Percentiles rank a stretch among this genome's conserved stretches.
These are phyloP conservation scores for Alaudala cheleensis DNA, from an alignment of 2,113 vertebrate genomes.

Conservation along the genomic window DNA sequence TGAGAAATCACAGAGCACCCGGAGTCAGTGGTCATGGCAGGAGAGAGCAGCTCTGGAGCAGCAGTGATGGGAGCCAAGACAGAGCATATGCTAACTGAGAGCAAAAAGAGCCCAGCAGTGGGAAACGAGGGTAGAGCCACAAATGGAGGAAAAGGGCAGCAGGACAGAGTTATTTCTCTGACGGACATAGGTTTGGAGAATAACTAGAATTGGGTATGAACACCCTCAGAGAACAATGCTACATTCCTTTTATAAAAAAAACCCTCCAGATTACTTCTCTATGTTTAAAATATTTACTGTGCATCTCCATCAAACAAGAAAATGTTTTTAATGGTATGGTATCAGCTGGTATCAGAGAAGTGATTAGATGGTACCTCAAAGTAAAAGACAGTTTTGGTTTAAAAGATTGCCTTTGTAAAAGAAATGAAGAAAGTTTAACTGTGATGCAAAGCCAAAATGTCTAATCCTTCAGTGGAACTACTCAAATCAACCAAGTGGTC, in stretches of 20 bases:
- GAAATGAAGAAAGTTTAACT: background rate
- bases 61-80: background rate
- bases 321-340: background rate
- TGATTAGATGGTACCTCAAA: background rate
- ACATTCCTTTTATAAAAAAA: background rate
- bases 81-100: background rate
- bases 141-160: background rate
- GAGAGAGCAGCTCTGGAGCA: background rate
- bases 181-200: background rate
- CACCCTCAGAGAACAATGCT: background rate
- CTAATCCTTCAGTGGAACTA: background rate
- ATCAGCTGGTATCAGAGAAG: background rate
- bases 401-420: background rate
- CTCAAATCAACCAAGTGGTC: background rate
- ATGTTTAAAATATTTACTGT: background rate
- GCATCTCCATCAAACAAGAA: background rate
- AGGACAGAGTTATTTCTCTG: background rate
- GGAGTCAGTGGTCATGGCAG: background rate
- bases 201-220: background rate
- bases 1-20: background rate
- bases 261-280: background rate
- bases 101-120: background rate
- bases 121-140: background rate
- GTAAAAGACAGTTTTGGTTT: background rate
- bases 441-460: background rate